Evolutionary conservation across 2,888 invertebrate genomes (phyloP), one percentile per base, ranked within the genome.

Genomic region (Epiblema foenella): DNA sequence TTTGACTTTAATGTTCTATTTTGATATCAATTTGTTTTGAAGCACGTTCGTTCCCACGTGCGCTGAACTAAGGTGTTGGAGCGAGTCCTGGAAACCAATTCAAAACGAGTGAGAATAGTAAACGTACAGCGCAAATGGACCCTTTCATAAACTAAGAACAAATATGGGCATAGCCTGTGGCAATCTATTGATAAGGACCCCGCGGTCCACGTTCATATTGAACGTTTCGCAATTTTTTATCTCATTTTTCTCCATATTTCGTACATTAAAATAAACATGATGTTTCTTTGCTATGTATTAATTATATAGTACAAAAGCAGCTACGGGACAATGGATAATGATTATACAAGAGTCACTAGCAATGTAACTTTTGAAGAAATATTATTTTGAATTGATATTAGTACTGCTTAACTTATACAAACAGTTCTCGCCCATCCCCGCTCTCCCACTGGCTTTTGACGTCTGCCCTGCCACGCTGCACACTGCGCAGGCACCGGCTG

Each of bases 121-220:
- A n/a, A 46, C 46, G n/a, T 12, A 46, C 1, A 46, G n/a, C 7
- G n/a, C 2, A 12, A n/a, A 46, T n/a, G 5, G 46, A 8, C 1
- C 46, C 46, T 29, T 33, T 54, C 33, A 56, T 29, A 12, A 62
- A 49, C 33, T 42, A 20, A 37, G 49, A 46, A 60, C 42, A 68
- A 68, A 62, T 33, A 62, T 18, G n/a, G 52, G 9, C 49, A 46
- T 49, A 46, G 68, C 68, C 56, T 24, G 56, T 57, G 68, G 62
- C 68, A n/a, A 18, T 60, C 46, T 63, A 49, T 68, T 63, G 62
- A 68, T 68, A 49, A 68, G 54, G 46, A 17, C 46, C 49, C 37
- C 37, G 29, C 54, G 56, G 17, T 18, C 51, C 24, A 10, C n/a
- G 51, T 18, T 18, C 12, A 29, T 57, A 57, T 69, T 69, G 37